These are phyloP conservation scores for Pachyramphus minor DNA, from an alignment of 2,113 vertebrate genomes.

Conservation along the genomic window DNA sequence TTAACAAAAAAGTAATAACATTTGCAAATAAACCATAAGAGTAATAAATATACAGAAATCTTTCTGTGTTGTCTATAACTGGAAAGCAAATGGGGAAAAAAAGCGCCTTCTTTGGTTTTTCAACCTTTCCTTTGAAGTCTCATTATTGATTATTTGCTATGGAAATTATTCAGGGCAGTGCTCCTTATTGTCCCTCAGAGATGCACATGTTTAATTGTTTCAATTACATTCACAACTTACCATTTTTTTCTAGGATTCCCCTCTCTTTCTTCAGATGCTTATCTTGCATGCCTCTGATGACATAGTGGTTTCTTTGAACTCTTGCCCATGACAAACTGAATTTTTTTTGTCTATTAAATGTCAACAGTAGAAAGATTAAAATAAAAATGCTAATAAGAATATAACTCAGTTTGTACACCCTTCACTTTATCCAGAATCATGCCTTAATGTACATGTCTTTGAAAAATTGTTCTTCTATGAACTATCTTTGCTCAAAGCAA, in stretches of 20 bases:
- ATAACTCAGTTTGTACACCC: background rate
- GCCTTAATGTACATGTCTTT: background rate
- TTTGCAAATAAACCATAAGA: background rate
- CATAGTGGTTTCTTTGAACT: background rate
- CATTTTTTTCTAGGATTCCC: background rate
- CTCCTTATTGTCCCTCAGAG: background rate
- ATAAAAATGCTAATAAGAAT: background rate
- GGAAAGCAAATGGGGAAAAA: background rate
- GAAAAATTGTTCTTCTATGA: background rate
- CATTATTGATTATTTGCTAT: background rate
- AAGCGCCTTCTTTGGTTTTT: background rate
- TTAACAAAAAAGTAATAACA: background rate
- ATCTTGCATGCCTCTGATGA: background rate
- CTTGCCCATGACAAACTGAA: background rate
- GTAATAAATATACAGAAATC: background rate
- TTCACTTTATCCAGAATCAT: background rate
- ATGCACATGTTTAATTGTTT: background rate
- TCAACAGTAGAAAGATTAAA: background rate
- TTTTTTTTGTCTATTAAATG: background rate
- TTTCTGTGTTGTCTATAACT: background rate
- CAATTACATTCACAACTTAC: background rate
- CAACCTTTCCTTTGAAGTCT: background rate
- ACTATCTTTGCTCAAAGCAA: background rate
- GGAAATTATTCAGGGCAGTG: background rate
- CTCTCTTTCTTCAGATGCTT: background rate